A percentile compares a stretch with the other conserved stretches of the same genome.
Conservation (phyloP, 2,888 invertebrate species). For the Horisme vitalbata region DNA sequence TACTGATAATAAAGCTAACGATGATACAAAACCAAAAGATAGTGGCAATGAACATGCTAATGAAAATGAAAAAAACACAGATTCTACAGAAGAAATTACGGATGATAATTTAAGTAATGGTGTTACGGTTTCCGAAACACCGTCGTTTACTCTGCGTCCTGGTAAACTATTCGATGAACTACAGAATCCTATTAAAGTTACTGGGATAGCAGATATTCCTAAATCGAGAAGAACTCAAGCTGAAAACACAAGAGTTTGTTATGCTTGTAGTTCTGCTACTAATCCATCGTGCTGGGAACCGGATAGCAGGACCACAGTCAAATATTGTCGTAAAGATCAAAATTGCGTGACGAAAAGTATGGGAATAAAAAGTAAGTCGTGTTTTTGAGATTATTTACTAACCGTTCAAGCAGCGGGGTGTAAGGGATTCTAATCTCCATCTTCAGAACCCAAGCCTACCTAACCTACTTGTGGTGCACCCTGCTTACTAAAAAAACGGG, state of each 20-base stretch:
- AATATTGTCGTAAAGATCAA: slow-evolving; percentile 59
- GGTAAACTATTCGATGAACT: slow-evolving; percentile 17
- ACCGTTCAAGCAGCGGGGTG: too few relatives aligned
- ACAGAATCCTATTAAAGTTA: slow-evolving; percentile 44
- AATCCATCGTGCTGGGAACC: slow-evolving; percentile 60
- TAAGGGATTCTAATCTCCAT: too few relatives aligned
- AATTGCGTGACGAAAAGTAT: slow-evolving; percentile 61
- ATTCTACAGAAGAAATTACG: background rate
- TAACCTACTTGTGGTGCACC: too few relatives aligned
- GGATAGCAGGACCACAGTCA: slow-evolving; percentile 57
- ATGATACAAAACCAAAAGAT: background rate
- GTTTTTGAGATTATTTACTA: too few relatives aligned
- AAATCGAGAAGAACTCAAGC: slow-evolving; percentile 11
- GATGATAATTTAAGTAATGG: background rate
- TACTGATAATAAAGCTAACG: background rate
- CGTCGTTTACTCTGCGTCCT: background rate
- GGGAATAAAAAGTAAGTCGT: slow-evolving; percentile 43
- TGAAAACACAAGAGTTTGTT: slow-evolving; percentile 49
- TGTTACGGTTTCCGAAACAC: background rate
- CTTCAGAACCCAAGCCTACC: too few relatives aligned
- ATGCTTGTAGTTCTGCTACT: slow-evolving; percentile 59
- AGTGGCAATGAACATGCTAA: background rate
- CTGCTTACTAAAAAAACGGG: too few relatives aligned
- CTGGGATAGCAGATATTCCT: slow-evolving; percentile 37
- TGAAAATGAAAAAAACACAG: background rate